phyloP scores from a whole-genome alignment of 2,797 vertebrate species.

The Prionace glauca region DNA sequence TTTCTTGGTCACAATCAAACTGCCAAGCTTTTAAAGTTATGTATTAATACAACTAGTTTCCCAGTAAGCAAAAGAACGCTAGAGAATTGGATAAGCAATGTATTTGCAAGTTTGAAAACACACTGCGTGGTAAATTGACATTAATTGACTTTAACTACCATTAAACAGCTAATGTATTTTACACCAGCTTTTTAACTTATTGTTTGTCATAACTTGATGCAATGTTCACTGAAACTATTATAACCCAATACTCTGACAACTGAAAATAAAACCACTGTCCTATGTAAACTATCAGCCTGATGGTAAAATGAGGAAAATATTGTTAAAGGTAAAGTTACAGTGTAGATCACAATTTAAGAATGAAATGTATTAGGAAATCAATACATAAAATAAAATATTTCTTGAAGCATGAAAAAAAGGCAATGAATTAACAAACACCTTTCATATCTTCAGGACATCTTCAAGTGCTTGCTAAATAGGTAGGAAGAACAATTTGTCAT shows the following conservation, averaged over 20 bases:
- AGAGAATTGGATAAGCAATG: neutral
- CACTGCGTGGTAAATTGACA: neutral
- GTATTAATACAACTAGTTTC: neutral
- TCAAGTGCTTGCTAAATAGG: neutral
- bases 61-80: neutral
- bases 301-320: neutral
- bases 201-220: neutral
- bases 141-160: neutral
- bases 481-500: neutral
- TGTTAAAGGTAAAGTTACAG: neutral
- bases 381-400: neutral
- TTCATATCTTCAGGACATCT: neutral
- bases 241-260: neutral
- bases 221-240: neutral
- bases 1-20: neutral
- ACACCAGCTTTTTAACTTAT: neutral
- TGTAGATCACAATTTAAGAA: neutral
- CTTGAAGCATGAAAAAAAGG: neutral
- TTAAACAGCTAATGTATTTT: neutral
- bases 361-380: neutral
- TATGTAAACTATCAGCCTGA: neutral
- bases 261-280: neutral
- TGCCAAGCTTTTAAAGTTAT: neutral
- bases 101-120: neutral
- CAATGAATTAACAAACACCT: neutral